Conservation (phyloP, 2,888 invertebrate species). For the Erebia epiphron region DNA sequence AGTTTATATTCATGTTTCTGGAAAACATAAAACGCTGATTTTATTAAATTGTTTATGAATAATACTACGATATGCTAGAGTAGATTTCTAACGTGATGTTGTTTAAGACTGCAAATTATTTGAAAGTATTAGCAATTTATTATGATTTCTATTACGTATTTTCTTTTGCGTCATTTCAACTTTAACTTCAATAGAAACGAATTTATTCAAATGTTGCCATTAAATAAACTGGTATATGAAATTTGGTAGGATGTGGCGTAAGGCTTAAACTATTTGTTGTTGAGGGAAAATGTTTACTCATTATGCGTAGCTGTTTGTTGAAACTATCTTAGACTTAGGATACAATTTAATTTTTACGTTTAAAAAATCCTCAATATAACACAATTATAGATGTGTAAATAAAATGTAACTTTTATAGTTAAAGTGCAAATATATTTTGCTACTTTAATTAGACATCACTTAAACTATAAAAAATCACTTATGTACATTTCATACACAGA, state of each 20-base stretch:
- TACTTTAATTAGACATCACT: conserved; percentile 32
- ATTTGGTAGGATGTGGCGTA: conserved; percentile 49
- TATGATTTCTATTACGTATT: conserved; percentile 15
- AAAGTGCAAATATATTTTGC: conserved; percentile 30
- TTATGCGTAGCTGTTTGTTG: conserved; percentile 31
- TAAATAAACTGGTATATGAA: conserved; percentile 33
- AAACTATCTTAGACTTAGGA: conserved; percentile 30
- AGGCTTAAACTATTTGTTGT: conserved; percentile 29
- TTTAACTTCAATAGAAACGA: conserved; percentile 24
- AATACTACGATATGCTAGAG: too few relatives aligned
- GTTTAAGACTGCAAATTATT: conserved; percentile 44
- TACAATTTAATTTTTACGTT: conserved; percentile 25
- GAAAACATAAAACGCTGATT: conserved; percentile 6
- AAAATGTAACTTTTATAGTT: conserved; percentile 25
- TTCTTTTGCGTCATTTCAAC: conserved; percentile 5
- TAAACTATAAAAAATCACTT: neutral
- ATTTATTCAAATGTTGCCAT: conserved; percentile 43
- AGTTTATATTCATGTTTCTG: conserved; percentile 9
- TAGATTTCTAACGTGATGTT: conserved; percentile 27
- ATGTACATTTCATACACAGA: conserved; percentile 17
- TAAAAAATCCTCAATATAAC: conserved; percentile 22
- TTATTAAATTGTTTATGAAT: neutral
- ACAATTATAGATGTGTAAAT: conserved; percentile 33
- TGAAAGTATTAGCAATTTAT: conserved; percentile 56
- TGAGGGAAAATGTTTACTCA: conserved; percentile 27